phyloP scores from a whole-genome alignment of 2,113 vertebrate genomes.

The Pitta sordida region DNA sequence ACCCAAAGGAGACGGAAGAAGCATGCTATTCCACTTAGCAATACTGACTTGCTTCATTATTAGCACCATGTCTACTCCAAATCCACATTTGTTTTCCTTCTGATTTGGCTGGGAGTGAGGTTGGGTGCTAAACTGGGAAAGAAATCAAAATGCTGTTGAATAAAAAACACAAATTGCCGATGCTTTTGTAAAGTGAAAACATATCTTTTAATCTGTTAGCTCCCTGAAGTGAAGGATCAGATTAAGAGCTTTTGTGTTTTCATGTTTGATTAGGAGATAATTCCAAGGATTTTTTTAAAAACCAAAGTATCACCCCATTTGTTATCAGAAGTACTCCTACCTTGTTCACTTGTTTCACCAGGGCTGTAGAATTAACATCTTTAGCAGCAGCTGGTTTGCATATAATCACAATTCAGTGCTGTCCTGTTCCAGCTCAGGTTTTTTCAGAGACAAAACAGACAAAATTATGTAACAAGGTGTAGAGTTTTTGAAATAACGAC shows the following conservation, averaged over 20 bases:
- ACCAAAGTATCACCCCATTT: background rate
- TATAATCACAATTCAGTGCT: background rate
- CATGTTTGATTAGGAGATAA: background rate
- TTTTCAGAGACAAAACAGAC: background rate
- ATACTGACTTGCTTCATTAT: background rate
- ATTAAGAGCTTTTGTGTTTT: background rate
- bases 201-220: background rate
- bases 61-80: background rate
- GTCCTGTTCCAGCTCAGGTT: background rate
- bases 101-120: background rate
- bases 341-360: background rate
- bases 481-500: background rate
- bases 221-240: background rate
- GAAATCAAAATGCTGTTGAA: background rate
- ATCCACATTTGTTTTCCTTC: background rate
- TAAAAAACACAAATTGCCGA: background rate
- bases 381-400: constrained; percentile 4
- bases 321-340: background rate
- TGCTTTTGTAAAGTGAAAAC: background rate
- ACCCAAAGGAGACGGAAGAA: constrained; percentile 27
- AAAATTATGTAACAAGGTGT: background rate
- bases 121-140: background rate
- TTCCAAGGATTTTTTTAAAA: background rate
- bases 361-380: background rate
- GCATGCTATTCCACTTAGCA: constrained; percentile 47